Evolutionary conservation across 2,797 vertebrate genomes (phyloP).

Genomic region (Crocodylus rhombifer): DNA sequence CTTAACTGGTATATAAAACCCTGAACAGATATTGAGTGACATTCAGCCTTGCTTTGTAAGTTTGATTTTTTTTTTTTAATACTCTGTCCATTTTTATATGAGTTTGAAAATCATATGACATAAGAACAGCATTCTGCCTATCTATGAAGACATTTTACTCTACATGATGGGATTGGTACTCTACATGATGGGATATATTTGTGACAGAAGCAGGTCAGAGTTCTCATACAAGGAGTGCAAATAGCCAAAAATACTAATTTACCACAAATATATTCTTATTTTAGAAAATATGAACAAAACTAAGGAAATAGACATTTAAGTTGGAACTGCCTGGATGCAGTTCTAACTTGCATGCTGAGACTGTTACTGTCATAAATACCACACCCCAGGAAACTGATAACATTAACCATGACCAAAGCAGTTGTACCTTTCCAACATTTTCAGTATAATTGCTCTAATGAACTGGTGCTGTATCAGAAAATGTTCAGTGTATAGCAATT

Average conservation of each 20-base stretch:
- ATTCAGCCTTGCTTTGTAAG: not conserved
- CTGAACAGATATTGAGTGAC: not conserved
- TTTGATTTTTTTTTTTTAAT: not conserved
- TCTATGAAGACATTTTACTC: not conserved
- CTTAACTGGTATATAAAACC: not conserved
- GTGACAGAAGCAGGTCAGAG: not conserved
- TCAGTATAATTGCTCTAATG: slow-evolving; percentile 71
- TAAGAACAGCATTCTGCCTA: not conserved
- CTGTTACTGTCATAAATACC: slow-evolving; percentile 67
- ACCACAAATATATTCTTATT: slow-evolving; percentile 49
- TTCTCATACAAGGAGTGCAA: not conserved
- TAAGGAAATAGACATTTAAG: slow-evolving; percentile 63
- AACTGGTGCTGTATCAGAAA: slow-evolving; percentile 58
- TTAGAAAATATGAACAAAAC: slow-evolving; percentile 69
- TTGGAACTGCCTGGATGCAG: slow-evolving; percentile 63
- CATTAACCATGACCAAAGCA: slow-evolving; percentile 57
- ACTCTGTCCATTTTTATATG: not conserved
- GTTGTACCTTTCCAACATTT: slow-evolving; percentile 61
- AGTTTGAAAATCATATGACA: not conserved
- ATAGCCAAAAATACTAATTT: slow-evolving; percentile 60
- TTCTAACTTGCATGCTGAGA: slow-evolving; percentile 69
- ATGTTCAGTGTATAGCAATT: slow-evolving; percentile 52
- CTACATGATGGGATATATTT: not conserved
- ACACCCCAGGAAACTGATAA: slow-evolving; percentile 71
- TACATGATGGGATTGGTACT: not conserved